These are phyloP conservation scores for Protobothrops mucrosquamatus DNA, from an alignment of 2,113 vertebrate species.

Conservation along the genomic window DNA sequence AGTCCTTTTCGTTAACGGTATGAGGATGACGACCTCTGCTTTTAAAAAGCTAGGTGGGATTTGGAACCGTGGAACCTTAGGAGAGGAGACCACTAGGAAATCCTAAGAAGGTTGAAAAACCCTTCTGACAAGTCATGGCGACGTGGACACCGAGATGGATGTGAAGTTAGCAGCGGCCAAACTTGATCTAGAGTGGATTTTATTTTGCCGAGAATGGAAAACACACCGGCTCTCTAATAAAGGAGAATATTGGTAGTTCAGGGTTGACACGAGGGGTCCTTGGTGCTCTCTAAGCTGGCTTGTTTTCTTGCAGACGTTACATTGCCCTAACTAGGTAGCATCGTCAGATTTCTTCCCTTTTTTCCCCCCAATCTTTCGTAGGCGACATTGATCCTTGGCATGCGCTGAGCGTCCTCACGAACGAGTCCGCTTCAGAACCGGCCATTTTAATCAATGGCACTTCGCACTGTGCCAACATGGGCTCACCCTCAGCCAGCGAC, in stretches of 20 bases:
- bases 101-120: not conserved
- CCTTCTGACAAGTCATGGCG: not conserved
- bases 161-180: not conserved
- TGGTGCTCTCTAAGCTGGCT: not conserved
- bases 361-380: not conserved
- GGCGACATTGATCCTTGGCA: constrained; percentile 76
- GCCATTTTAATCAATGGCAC: constrained; percentile 68
- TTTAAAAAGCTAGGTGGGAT: not conserved
- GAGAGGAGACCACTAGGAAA: not conserved
- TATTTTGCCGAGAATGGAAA: not conserved
- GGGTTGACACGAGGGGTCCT: too few relatives aligned
- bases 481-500: constrained; percentile 30
- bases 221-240: too few relatives aligned
- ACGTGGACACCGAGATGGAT: not conserved
- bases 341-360: too few relatives aligned
- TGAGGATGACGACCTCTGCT: not conserved
- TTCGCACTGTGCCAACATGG: constrained; percentile 76
- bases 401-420: constrained; percentile 65
- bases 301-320: not conserved
- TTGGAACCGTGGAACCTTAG: not conserved
- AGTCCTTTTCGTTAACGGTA: constrained; percentile 78
- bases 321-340: not conserved
- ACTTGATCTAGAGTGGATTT: not conserved
- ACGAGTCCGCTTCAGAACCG: constrained; percentile 35
- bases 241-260: too few relatives aligned